Base-by-base conservation (phyloP, 2,797 vertebrate species). In the Syngnathus rostellatus region DNA sequence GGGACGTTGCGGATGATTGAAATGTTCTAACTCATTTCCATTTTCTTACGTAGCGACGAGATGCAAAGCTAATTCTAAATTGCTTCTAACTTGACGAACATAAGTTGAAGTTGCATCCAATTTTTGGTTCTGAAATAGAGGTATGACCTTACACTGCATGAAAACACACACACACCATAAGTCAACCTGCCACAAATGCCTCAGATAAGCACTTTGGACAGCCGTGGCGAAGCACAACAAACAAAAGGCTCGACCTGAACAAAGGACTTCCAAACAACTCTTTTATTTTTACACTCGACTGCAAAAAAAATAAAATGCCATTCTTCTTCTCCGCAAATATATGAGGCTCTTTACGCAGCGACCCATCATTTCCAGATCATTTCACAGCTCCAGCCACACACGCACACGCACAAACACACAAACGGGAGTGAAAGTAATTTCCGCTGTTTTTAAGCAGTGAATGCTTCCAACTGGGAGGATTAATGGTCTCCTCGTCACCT, bases 161-260 rank as follows among this genome's bases (percentile, higher is more conserved):
- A 63, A 69, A 37, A 64, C 43, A 69, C 64, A 65, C 68, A 41
- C 31, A 63, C 62, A 57, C 62, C 57, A 61, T 16, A 63, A 0
- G 17, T 53, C 69, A 54, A 6, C 17, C 19, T 60, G 58, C 38
- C 58, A 60, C 38, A n/a, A 60, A 60, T 5, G 39, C 17, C 7
- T 31, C 6, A 17, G 31, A 60, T 60, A 60, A 60, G 21, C 17
- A n/a, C 19, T n/a, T n/a, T 40, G 19, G 58, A 60, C 58, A 19
- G 19, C 38, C 38, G 17, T 39, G 58, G 17, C 51, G 2, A 8
- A 23, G 51, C 51, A 54, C 51, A 23, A 54, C 51, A 54, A 54
- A 54, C 51, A 53, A 40, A 60, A 59, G 57, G 31, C 31, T 51
- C n/a, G 50, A 51, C 50, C 50, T 59, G 31, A 58, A 58, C 57